Conservation (phyloP, 2,113 vertebrate genomes). For the Rafetus swinhoei region DNA sequence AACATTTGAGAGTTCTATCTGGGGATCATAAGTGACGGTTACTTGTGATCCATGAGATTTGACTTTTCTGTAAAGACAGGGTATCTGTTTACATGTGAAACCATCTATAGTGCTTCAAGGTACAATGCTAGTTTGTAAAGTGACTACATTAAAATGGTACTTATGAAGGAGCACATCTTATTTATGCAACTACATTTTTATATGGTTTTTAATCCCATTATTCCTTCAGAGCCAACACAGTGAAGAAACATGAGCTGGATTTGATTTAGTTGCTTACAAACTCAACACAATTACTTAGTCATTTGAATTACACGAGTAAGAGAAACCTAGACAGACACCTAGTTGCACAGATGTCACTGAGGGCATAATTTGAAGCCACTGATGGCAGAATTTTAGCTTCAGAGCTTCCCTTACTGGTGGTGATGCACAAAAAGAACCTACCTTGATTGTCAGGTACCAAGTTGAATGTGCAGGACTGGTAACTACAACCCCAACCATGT, state of each 20-base stretch:
- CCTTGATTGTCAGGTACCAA: background rate
- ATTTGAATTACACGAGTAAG: background rate
- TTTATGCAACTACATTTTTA: background rate
- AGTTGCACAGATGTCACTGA: accelerated
- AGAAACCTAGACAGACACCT: background rate
- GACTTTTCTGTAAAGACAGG: background rate
- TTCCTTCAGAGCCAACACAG: background rate
- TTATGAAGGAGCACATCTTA: background rate
- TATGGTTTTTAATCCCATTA: background rate
- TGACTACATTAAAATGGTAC: background rate
- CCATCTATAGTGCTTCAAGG: background rate
- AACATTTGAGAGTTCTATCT: too few species aligned
- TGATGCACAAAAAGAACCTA: background rate
- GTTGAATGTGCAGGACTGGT: background rate
- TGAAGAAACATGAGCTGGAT: background rate
- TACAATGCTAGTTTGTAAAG: background rate
- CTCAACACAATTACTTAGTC: background rate
- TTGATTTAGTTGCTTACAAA: background rate
- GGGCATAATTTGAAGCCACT: background rate
- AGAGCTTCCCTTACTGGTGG: background rate
- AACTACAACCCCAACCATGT: background rate
- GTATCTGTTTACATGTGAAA: background rate
- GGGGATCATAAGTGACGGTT: too few species aligned
- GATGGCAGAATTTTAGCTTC: background rate
- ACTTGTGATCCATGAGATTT: background rate